These are phyloP conservation scores for Dolichallabes microphthalmus DNA, from an alignment of 2,113 vertebrate species.

Conservation along the genomic window DNA sequence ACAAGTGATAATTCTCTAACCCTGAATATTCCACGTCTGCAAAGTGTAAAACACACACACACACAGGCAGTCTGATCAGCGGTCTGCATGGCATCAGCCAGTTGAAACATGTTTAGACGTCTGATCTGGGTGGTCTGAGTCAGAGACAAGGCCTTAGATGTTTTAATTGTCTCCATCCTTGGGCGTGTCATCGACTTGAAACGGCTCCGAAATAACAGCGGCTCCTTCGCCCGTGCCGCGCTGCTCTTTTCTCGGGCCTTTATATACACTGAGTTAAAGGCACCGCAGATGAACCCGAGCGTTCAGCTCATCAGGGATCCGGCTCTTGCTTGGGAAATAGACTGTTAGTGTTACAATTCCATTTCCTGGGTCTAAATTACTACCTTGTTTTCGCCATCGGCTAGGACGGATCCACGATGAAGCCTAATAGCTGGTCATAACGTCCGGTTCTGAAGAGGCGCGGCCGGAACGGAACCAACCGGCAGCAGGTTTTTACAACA, in stretches of 20 bases:
- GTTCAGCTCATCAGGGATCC: constrained; percentile 31
- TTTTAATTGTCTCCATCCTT: constrained; percentile 77
- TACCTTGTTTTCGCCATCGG: not conserved
- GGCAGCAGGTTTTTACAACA: not conserved
- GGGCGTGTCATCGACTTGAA: constrained; percentile 61
- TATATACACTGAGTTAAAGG: constrained; percentile 26
- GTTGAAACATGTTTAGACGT: constrained; percentile 63
- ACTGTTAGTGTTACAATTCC: constrained; percentile 17
- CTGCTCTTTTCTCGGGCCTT: constrained; percentile 21
- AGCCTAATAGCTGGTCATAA: not conserved
- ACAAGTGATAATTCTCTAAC: not conserved
- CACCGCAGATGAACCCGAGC: constrained; percentile 27
- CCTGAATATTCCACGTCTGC: not conserved
- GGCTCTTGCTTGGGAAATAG: constrained; percentile 24
- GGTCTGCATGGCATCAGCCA: constrained; percentile 57
- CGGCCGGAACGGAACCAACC: not conserved
- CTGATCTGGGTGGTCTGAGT: constrained; percentile 36
- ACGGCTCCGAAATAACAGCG: constrained; percentile 37
- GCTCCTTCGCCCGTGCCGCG: constrained; percentile 1
- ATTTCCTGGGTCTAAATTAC: constrained; percentile 34
- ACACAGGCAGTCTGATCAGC: constrained; percentile 35
- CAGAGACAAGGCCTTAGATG: constrained; percentile 56
- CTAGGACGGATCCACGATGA: not conserved
- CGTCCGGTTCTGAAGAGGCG: not conserved
- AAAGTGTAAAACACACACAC: constrained; percentile 1